phyloP scores from a whole-genome alignment of 2,113 vertebrate species.

The Trematomus loennbergii region DNA sequence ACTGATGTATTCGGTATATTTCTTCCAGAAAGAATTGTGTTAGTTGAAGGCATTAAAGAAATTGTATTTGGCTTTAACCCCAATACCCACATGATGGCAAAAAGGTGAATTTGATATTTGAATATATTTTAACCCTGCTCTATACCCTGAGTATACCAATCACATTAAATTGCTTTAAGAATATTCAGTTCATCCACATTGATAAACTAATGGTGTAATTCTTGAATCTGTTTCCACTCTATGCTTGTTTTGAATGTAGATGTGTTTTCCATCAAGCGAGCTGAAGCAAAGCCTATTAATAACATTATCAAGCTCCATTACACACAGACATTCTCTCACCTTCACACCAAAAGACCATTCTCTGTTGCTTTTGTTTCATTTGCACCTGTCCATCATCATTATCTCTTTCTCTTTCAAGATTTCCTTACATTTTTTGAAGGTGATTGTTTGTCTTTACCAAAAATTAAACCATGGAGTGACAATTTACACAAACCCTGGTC shows the following conservation, averaged over 20 bases:
- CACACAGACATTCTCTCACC: neutral
- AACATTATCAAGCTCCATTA: neutral
- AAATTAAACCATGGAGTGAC: neutral
- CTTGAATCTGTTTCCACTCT: neutral
- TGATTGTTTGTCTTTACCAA: neutral
- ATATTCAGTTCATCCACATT: neutral
- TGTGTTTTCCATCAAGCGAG: constrained; percentile 3
- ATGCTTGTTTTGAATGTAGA: constrained; percentile 6
- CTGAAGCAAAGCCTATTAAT: constrained; percentile 6
- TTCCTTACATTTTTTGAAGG: neutral
- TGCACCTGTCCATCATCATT: neutral
- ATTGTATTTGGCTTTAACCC: neutral
- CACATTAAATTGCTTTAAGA: constrained; percentile 3
- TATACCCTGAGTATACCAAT: neutral
- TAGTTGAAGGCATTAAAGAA: neutral
- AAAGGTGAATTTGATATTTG: too few relatives aligned
- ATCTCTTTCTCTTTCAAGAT: neutral
- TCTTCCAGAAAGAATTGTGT: neutral
- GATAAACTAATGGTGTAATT: neutral
- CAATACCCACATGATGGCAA: neutral
- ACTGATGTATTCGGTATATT: neutral
- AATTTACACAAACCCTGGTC: neutral
- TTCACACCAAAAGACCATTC: neutral
- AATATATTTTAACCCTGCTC: neutral
- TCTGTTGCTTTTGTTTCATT: neutral